Evolutionary conservation across 1,140 invertebrate species (phyloP).

Genomic region (Brachionus rubens): DNA sequence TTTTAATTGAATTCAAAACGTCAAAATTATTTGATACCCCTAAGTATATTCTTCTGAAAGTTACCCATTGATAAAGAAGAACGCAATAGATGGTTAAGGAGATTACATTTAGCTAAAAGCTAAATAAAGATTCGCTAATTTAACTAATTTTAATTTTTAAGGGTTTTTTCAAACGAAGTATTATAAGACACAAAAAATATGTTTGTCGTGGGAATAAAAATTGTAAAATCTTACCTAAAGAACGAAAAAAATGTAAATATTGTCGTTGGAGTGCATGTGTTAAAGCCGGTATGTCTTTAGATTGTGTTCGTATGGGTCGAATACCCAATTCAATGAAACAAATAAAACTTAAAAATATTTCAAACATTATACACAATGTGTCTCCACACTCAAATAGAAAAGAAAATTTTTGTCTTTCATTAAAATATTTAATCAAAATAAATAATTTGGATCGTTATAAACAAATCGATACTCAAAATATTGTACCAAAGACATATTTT

Average conservation of each 20-base stretch:
- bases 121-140: too few relatives aligned
- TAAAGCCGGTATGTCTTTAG: slow-evolving; percentile 56
- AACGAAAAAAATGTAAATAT: slow-evolving; percentile 56
- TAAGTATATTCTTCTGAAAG: too few relatives aligned
- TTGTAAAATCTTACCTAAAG: slow-evolving; percentile 54
- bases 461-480: background rate
- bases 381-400: too few relatives aligned
- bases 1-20: too few relatives aligned
- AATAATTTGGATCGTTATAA: background rate
- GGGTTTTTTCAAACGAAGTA: slow-evolving; percentile 48
- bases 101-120: too few relatives aligned
- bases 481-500: background rate
- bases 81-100: too few relatives aligned
- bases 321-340: slow-evolving; percentile 58
- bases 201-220: slow-evolving; percentile 55
- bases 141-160: slow-evolving; percentile 41
- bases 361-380: too few relatives aligned
- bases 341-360: background rate
- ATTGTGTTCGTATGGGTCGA: slow-evolving; percentile 55
- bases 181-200: slow-evolving; percentile 50
- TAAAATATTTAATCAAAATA: background rate
- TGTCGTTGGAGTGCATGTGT: slow-evolving; percentile 56
- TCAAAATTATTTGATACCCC: too few relatives aligned
- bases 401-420: background rate
- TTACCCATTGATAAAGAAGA: too few relatives aligned